Evolutionary conservation across 2,797 vertebrate species (phyloP).

Genomic region (Tokudaia tokunoshimensis): DNA sequence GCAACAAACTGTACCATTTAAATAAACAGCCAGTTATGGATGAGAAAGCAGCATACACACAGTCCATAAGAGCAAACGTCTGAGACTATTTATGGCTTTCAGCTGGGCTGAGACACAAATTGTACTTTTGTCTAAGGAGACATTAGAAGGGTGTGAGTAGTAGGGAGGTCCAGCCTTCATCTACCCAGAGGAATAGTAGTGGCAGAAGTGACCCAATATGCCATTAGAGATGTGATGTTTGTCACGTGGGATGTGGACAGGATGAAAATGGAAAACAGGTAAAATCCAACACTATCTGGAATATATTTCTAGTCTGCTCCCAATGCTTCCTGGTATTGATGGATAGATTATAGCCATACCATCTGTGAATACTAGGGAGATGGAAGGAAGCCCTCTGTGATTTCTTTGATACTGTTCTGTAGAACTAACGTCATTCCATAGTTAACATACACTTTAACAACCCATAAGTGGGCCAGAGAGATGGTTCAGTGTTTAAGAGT

Average conservation of each 20-base stretch:
- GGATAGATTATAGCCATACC: background rate
- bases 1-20: conserved; percentile 61
- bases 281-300: background rate
- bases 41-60: conserved; percentile 52
- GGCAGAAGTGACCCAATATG: background rate
- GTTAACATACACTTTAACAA: conserved; percentile 26
- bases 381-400: background rate
- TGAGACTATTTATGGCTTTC: conserved; percentile 50
- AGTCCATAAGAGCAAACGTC: background rate
- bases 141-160: background rate
- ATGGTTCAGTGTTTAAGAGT: background rate
- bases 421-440: background rate
- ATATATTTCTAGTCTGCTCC: background rate
- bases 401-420: background rate
- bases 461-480: background rate
- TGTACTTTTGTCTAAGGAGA: conserved; percentile 1
- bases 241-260: background rate
- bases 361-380: background rate
- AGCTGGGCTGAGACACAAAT: background rate
- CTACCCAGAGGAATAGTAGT: background rate
- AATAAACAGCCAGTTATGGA: conserved; percentile 64
- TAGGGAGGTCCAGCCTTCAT: background rate
- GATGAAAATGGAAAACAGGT: background rate
- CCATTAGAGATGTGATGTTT: background rate
- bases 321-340: background rate